Evolutionary conservation across 2,113 vertebrate species (phyloP).

Genomic region (Zingel zingel): DNA sequence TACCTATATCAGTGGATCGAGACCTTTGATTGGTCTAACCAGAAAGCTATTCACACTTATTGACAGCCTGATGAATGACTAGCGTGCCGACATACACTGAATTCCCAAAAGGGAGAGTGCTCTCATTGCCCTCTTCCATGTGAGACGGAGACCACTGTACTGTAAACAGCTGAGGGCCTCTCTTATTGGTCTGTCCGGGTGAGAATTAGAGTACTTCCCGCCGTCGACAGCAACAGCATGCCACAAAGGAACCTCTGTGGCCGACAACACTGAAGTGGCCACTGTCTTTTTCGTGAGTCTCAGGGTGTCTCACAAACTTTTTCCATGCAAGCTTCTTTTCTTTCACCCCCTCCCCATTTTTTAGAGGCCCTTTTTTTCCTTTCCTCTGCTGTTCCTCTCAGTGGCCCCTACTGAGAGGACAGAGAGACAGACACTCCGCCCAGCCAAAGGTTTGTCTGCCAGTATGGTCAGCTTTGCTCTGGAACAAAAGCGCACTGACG

Average conservation of each 20-base stretch:
- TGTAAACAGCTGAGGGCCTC: constrained; percentile 81
- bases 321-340: constrained; percentile 78
- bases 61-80: constrained; percentile 71
- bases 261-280: constrained; percentile 80
- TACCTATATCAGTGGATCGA: constrained; percentile 59
- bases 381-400: constrained; percentile 77
- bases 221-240: constrained; percentile 67
- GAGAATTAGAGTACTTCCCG: constrained; percentile 74
- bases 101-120: constrained; percentile 72
- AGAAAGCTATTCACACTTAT: constrained; percentile 75
- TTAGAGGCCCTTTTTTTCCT: constrained; percentile 75
- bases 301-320: constrained; percentile 80
- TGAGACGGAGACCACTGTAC: constrained; percentile 73
- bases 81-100: constrained; percentile 70
- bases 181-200: constrained; percentile 73
- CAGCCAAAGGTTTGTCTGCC: constrained; percentile 83
- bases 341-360: constrained; percentile 69
- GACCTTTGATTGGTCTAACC: constrained; percentile 67
- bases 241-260: constrained; percentile 82
- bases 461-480: constrained; percentile 79
- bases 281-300: constrained; percentile 78
- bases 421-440: constrained; percentile 81
- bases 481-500: constrained; percentile 79
- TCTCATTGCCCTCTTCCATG: constrained; percentile 75
- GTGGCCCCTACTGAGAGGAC: constrained; percentile 81